Evolutionary conservation across 2,888 invertebrate species (phyloP), one percentile per base, ranked within the genome.

Genomic region (Tinea trinotella): DNA sequence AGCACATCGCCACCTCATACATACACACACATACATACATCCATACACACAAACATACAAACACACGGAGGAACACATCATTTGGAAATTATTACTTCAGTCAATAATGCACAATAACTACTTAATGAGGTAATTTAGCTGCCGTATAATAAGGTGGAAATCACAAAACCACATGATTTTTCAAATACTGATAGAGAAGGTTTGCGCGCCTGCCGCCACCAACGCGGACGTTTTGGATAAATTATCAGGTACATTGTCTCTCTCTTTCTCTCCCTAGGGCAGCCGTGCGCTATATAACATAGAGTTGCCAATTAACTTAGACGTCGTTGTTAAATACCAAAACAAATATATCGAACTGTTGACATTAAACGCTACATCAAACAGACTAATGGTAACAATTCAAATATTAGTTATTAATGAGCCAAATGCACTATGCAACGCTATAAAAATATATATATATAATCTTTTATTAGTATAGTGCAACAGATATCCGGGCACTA

Each of bases 1-100:
- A 82, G 83, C 85, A 84, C 84, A 84, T 83, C 84, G 83, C 83
- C 76, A 80, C 85, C 74, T 75, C 69, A 77, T 80, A 77, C 78
- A 74, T 66, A 53, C 57, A 70, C 62, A 24, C 49, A 17, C 18
- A 19, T 53, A 46, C 53, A 40, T 52, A 36, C 36, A 20, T 53
- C 22, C 53, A 53, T 19, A 18, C 19, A 19, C 35, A 44, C 46
- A 35, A 30, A 54, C 34, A 22, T n/a, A n/a, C 49, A 35, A 49
- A 2, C 20, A 34, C 54, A 30, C 18, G 10, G 70, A 81, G 77
- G 76, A 82, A 78, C 72, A 74, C 74, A 78, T 74, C 74, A 75
- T 76, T 76, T 83, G 83, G 81, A 82, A 53, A 84, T 76, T 76
- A 81, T 75, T 74, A 75, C 76, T 80, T 83, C 83, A 84, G 83